A percentile compares a stretch with the other conserved stretches of the same genome.
These are phyloP conservation scores for Pedetes capensis DNA, from an alignment of 2,113 vertebrate species.

Conservation along the genomic window DNA sequence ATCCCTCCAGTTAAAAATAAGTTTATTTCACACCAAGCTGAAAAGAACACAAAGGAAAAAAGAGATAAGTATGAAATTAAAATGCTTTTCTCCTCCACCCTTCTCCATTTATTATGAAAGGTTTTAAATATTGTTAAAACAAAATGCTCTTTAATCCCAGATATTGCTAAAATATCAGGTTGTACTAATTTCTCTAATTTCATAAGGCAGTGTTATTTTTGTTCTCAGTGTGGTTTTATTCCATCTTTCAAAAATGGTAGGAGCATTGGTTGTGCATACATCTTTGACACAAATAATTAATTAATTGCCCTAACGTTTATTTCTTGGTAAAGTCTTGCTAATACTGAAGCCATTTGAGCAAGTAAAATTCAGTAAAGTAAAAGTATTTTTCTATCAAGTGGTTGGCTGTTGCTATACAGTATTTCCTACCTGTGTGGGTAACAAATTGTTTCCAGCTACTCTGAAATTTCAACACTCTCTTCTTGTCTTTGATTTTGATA, in stretches of 20 bases:
- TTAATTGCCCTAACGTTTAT: background rate
- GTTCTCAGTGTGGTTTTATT: background rate
- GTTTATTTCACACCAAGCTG: background rate
- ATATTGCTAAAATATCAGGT: background rate
- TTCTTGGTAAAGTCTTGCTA: background rate
- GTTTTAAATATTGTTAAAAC: background rate
- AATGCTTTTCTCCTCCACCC: background rate
- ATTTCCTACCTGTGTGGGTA: background rate
- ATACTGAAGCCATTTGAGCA: background rate
- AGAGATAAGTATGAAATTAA: background rate
- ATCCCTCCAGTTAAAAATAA: slow-evolving; percentile 45
- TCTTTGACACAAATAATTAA: background rate
- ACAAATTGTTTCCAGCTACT: background rate
- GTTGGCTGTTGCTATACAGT: background rate
- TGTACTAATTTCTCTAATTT: background rate
- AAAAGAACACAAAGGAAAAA: background rate
- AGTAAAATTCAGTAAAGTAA: background rate
- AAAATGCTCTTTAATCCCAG: background rate
- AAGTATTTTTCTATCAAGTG: background rate
- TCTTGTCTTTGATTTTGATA: background rate
- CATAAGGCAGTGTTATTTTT: background rate
- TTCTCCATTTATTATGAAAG: background rate
- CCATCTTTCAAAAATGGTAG: background rate
- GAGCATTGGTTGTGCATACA: background rate
- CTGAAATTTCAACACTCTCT: background rate